phyloP scores from a whole-genome alignment of 2,113 vertebrate species.

The Taxidea taxus region DNA sequence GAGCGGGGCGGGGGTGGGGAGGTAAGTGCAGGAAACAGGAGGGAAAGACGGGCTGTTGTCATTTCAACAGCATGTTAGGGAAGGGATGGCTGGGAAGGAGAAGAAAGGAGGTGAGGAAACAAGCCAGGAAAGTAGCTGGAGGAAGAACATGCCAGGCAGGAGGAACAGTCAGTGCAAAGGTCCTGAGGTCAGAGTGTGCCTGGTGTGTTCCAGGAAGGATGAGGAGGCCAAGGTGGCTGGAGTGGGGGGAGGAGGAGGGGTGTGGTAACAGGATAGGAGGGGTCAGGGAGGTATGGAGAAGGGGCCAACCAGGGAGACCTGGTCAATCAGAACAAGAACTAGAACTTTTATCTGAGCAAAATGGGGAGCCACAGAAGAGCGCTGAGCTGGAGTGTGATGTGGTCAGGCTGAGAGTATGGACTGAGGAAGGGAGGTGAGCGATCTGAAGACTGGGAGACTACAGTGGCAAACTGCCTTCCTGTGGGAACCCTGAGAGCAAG shows the following conservation, averaged over 20 bases:
- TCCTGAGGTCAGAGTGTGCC: not conserved
- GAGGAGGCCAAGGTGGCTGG: not conserved
- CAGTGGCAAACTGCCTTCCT: not conserved
- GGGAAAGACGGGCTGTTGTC: not conserved
- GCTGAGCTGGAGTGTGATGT: not conserved
- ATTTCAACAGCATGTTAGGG: not conserved
- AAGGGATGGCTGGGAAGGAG: not conserved
- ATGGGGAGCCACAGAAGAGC: not conserved
- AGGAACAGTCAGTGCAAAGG: not conserved
- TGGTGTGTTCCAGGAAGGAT: not conserved
- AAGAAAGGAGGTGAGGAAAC: not conserved
- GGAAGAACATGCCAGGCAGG: not conserved
- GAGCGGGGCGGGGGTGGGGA: too few relatives aligned
- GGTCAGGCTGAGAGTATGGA: not conserved
- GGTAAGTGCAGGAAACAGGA: not conserved
- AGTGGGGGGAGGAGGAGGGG: accelerated
- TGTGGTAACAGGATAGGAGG: not conserved
- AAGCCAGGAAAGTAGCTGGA: not conserved
- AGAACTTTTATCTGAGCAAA: not conserved
- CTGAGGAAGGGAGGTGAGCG: not conserved
- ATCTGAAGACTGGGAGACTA: not conserved
- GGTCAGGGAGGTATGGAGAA: not conserved
- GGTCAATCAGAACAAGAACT: not conserved
- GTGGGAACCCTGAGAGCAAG: not conserved
- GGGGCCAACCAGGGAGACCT: not conserved